Evolutionary conservation across 2,797 vertebrate species (phyloP).

Genomic region (Harpagifer antarcticus): DNA sequence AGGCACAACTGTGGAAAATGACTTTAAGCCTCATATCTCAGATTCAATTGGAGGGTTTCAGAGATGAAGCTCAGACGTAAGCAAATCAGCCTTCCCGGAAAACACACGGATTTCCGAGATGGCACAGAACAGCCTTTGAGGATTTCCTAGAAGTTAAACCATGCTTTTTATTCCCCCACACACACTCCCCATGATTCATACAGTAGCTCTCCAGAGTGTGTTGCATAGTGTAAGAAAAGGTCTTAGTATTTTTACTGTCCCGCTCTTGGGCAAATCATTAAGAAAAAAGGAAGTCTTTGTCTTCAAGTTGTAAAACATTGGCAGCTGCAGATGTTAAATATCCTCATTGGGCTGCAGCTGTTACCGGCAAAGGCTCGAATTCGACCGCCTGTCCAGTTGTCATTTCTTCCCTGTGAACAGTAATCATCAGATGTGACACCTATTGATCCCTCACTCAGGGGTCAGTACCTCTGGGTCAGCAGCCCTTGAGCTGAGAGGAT

Average conservation of each 20-base stretch:
- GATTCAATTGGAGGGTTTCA: constrained; percentile 64
- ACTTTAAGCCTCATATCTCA: constrained; percentile 60
- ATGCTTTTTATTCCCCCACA: background rate
- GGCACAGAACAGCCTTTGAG: constrained; percentile 15
- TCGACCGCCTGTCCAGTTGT: constrained; percentile 11
- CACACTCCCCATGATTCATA: constrained; percentile 6
- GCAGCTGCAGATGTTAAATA: constrained; percentile 40
- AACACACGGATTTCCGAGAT: constrained; percentile 49
- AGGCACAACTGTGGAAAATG: constrained; percentile 34
- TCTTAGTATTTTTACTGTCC: constrained; percentile 15
- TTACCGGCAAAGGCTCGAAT: background rate
- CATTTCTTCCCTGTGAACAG: constrained; percentile 22
- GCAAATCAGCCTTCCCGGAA: constrained; percentile 54
- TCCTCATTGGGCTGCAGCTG: constrained; percentile 39
- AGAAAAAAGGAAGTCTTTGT: constrained; percentile 39
- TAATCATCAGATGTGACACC: constrained; percentile 41
- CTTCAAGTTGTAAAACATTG: constrained; percentile 9
- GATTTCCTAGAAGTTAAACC: constrained; percentile 44
- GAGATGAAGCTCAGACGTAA: constrained; percentile 50
- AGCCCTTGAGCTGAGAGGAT: constrained; percentile 4
- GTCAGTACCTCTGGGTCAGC: constrained; percentile 14
- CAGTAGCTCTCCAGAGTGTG: constrained; percentile 1
- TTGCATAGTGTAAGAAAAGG: constrained; percentile 14
- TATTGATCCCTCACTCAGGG: constrained; percentile 27
- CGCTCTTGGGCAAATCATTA: constrained; percentile 14